These are phyloP conservation scores for Anguilla rostrata DNA, from an alignment of 2,113 vertebrate genomes.

Conservation along the genomic window DNA sequence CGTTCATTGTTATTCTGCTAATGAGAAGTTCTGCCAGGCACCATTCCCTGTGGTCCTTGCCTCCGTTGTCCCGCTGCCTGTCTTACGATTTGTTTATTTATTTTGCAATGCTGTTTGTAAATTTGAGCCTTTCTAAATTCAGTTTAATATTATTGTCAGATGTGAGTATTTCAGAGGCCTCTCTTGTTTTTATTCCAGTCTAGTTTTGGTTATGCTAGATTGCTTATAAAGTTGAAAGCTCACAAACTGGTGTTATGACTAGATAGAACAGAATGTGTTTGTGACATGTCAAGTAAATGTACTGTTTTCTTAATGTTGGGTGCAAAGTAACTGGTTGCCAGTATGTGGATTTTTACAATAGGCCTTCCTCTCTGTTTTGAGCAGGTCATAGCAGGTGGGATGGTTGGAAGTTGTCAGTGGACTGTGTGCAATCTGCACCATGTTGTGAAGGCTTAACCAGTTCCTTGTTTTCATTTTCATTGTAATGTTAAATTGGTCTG, in stretches of 20 bases:
- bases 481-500: neutral
- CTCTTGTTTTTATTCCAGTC: too few relatives aligned
- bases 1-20: neutral
- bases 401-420: neutral
- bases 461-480: neutral
- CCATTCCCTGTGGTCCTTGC: too few relatives aligned
- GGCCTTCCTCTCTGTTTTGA: neutral
- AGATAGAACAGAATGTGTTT: neutral
- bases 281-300: neutral
- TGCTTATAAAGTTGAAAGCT: neutral
- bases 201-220: neutral
- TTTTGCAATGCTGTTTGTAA: too few relatives aligned
- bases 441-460: neutral
- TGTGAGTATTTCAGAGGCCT: too few relatives aligned
- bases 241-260: neutral
- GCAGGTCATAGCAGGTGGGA: neutral
- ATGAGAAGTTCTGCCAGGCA: too few relatives aligned
- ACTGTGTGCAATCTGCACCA: neutral
- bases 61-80: too few relatives aligned
- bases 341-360: neutral
- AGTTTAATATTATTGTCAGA: neutral
- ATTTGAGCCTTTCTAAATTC: neutral
- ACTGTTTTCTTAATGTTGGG: neutral
- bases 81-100: too few relatives aligned
- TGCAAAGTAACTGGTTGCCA: neutral